phyloP scores from a whole-genome alignment of 1,140 invertebrate species.

The Drosophila tsacasi region DNA sequence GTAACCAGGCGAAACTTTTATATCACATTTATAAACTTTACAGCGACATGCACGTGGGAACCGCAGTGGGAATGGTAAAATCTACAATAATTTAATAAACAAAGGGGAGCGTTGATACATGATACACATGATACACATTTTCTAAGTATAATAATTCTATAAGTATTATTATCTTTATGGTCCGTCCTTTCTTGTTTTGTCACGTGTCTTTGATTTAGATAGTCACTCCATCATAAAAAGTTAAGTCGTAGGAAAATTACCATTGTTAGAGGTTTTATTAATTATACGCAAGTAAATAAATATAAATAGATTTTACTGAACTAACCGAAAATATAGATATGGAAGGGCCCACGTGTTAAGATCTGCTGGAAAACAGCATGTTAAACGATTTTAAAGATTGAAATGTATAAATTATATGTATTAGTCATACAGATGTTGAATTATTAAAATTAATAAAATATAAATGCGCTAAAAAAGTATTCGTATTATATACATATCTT shows the following conservation, averaged over 20 bases:
- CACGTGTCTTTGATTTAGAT: background rate
- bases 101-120: background rate
- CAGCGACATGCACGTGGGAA: constrained; percentile 15
- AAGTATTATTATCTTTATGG: background rate
- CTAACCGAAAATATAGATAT: background rate
- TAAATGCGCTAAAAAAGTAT: too few species aligned
- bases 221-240: background rate
- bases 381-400: background rate
- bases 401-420: background rate
- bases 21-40: constrained; percentile 19
- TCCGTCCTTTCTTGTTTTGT: background rate
- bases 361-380: background rate
- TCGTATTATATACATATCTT: background rate
- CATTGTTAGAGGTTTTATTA: background rate
- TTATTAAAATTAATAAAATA: too few species aligned
- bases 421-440: background rate
- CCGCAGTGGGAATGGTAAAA: background rate
- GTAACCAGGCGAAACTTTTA: constrained; percentile 7
- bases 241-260: background rate
- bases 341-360: background rate
- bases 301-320: background rate
- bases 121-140: too few species aligned
- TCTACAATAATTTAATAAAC: background rate
- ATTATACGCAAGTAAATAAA: background rate
- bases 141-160: too few species aligned